Conservation (phyloP, 2,888 invertebrate genomes). For the Pristionchus fissidentatus region DNA sequence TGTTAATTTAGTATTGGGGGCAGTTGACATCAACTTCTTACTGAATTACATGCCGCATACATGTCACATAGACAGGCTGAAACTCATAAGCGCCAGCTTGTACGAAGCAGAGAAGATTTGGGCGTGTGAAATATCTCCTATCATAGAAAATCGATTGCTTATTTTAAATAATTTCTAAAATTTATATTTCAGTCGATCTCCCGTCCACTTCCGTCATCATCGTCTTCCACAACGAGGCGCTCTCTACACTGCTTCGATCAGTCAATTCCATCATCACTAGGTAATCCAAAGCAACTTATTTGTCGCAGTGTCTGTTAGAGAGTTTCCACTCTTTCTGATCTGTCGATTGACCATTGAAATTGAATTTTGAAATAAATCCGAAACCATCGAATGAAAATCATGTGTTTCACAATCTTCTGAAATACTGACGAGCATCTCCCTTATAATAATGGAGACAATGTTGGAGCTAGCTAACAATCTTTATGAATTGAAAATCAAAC, state of each 20-base stretch:
- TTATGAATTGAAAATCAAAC: neutral
- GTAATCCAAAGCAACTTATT: slow-evolving; percentile 76
- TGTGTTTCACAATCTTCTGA: neutral
- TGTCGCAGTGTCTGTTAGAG: too few relatives aligned
- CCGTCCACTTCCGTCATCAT: slow-evolving; percentile 93
- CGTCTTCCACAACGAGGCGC: slow-evolving; percentile 98
- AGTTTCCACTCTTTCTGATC: neutral
- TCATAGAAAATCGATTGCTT: neutral
- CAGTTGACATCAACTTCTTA: too few relatives aligned
- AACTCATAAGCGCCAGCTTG: too few relatives aligned
- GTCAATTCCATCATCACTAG: slow-evolving; percentile 95
- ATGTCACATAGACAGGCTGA: too few relatives aligned
- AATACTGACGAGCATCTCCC: neutral
- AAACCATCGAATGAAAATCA: neutral
- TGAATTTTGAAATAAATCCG: neutral
- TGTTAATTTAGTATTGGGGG: too few relatives aligned
- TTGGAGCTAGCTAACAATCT: neutral
- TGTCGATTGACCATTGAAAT: neutral
- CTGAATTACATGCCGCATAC: too few relatives aligned
- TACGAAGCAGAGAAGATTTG: too few relatives aligned
- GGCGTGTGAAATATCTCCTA: too few relatives aligned
- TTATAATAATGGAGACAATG: neutral
- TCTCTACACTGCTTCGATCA: slow-evolving; percentile 94
- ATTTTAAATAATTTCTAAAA: neutral
- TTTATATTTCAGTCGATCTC: slow-evolving; percentile 78